A percentile compares a stretch with the other conserved stretches of the same genome.
These are phyloP conservation scores for Zootermopsis nevadensis DNA, from an alignment of 2,888 invertebrate species.

Conservation along the genomic window DNA sequence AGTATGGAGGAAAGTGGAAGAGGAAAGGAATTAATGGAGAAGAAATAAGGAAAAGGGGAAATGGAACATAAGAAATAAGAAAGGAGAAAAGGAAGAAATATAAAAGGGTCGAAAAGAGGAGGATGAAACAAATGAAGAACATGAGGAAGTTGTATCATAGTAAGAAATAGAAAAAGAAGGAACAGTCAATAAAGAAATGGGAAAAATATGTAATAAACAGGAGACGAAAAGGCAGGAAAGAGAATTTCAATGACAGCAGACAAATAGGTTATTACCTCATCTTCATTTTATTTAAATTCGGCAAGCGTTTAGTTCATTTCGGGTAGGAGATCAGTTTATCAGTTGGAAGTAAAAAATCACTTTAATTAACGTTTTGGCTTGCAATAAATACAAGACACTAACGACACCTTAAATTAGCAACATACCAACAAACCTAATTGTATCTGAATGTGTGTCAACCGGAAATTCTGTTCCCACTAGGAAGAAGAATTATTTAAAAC, in stretches of 20 bases:
- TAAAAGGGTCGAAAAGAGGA: no score
- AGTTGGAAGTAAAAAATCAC: neutral
- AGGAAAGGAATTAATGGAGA: no score
- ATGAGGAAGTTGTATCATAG: no score
- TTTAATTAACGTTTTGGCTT: neutral
- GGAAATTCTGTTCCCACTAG: neutral
- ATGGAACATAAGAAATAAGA: no score
- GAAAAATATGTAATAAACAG: neutral
- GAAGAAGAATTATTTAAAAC: conserved; percentile 37
- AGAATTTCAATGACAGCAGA: neutral
- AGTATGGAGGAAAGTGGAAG: no score
- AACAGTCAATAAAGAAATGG: no score
- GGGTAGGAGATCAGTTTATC: neutral
- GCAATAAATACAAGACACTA: conserved; percentile 14
- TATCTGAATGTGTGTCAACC: conserved; percentile 37
- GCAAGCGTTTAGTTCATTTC: neutral
- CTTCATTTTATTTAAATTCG: neutral
- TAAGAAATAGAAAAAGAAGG: neutral
- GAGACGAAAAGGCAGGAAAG: neutral
- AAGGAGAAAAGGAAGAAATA: no score
- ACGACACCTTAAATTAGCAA: neutral
- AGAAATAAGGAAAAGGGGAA: no score
- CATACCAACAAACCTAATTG: conserved; percentile 13
- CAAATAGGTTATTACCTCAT: neutral
- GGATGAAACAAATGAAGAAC: neutral